Evolutionary conservation across 2,888 invertebrate genomes (phyloP).

Genomic region (Epinotia bilunana): DNA sequence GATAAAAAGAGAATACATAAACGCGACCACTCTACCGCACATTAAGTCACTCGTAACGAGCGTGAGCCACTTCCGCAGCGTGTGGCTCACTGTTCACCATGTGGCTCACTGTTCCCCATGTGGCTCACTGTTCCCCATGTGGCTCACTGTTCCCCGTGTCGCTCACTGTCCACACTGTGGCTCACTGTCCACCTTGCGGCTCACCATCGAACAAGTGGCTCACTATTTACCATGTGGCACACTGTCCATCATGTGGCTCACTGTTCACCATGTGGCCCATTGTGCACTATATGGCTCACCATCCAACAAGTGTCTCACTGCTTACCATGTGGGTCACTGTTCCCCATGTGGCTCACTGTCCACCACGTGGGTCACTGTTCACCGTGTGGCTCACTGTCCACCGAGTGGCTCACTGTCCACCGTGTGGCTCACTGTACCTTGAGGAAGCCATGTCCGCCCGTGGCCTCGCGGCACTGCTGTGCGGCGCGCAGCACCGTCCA

Average conservation of each 20-base stretch:
- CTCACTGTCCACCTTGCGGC: neutral
- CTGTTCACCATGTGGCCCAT: neutral
- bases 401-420: neutral
- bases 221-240: too few relatives aligned
- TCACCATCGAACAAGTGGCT: neutral
- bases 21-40: too few relatives aligned
- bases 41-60: too few relatives aligned
- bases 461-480: conserved; percentile 93
- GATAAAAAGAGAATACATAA: neutral
- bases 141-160: too few relatives aligned
- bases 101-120: too few relatives aligned
- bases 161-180: too few relatives aligned
- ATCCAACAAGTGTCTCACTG: neutral
- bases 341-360: neutral
- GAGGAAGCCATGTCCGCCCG: conserved; percentile 94
- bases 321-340: neutral
- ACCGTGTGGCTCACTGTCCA: neutral
- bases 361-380: neutral
- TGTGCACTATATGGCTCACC: neutral
- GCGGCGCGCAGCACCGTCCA: conserved; percentile 91
- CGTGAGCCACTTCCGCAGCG: too few relatives aligned
- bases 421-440: conserved; percentile 73
- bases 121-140: too few relatives aligned
- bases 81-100: too few relatives aligned
- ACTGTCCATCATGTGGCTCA: neutral